These are phyloP conservation scores for Amiota mariae DNA, from an alignment of 2,888 invertebrate genomes.

Conservation along the genomic window DNA sequence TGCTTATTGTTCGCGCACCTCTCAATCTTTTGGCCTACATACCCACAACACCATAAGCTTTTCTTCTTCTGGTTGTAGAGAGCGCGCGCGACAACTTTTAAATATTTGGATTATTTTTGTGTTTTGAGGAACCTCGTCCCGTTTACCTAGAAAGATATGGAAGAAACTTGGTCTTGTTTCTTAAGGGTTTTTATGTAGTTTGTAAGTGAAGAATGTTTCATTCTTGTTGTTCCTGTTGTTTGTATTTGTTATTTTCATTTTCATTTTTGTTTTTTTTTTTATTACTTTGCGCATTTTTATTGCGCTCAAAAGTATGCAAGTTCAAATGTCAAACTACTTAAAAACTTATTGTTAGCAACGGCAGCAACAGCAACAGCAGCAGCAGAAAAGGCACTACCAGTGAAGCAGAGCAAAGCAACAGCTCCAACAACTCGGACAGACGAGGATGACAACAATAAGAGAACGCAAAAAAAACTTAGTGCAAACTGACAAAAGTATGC, in stretches of 20 bases:
- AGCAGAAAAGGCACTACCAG: not conserved
- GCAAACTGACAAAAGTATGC: slow-evolving; percentile 33
- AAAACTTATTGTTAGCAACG: slow-evolving; percentile 60
- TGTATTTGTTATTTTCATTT: slow-evolving; percentile 36
- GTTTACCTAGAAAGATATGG: not conserved
- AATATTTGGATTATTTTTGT: slow-evolving; percentile 23
- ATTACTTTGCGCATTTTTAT: slow-evolving; percentile 41
- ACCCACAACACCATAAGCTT: not conserved
- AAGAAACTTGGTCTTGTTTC: not conserved
- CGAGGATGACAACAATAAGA: slow-evolving; percentile 19
- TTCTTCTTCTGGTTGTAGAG: too few species aligned
- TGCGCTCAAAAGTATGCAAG: slow-evolving; percentile 41
- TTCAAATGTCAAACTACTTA: slow-evolving; percentile 66
- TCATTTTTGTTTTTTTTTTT: slow-evolving; percentile 9
- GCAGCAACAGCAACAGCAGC: not conserved
- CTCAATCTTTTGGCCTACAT: not conserved
- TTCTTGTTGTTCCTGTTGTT: slow-evolving; percentile 14
- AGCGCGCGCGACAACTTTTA: slow-evolving; percentile 16
- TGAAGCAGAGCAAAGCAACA: slow-evolving; percentile 18
- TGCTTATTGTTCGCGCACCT: not conserved
- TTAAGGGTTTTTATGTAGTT: not conserved
- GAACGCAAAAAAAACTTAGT: not conserved
- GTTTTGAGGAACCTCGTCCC: not conserved
- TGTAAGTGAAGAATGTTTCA: not conserved
- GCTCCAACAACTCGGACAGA: slow-evolving; percentile 12